These are phyloP conservation scores for Epsilonema sp. DNA, from an alignment of 2,888 invertebrate species.

Conservation along the genomic window DNA sequence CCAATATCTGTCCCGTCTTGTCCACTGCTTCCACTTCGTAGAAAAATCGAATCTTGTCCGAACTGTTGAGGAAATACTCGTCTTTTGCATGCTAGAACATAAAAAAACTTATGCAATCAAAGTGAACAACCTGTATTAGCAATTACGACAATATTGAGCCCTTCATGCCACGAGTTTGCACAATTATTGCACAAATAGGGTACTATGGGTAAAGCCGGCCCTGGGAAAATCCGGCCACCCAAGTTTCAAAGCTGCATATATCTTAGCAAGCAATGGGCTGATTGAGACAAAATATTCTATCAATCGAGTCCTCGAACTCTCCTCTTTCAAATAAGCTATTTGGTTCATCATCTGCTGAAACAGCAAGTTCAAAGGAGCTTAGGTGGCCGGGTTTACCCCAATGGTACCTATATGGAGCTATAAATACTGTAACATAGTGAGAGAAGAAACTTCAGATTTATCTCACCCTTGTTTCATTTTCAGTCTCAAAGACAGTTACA, in stretches of 20 bases:
- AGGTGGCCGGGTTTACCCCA: too few species aligned
- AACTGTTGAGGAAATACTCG: constrained; percentile 68
- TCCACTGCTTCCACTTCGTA: constrained; percentile 61
- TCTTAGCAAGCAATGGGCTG: too few species aligned
- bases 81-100: constrained; percentile 35
- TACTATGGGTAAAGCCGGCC: too few species aligned
- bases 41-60: constrained; percentile 73
- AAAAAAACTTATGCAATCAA: background rate
- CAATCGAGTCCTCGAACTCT: background rate
- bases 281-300: background rate
- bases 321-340: too few species aligned
- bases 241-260: too few species aligned
- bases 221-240: too few species aligned
- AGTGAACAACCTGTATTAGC: background rate
- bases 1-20: constrained; percentile 39
- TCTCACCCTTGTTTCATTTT: constrained; percentile 37
- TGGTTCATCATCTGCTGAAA: too few species aligned
- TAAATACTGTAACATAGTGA: background rate
- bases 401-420: too few species aligned
- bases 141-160: too few species aligned
- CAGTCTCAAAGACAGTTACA: constrained; percentile 44
- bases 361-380: too few species aligned
- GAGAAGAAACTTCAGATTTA: background rate
- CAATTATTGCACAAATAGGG: too few species aligned
- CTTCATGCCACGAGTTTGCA: too few species aligned